Evolutionary conservation across 2,888 invertebrate species (phyloP), one percentile per base, ranked within the genome.

Genomic region (Pseudococcus viburni): DNA sequence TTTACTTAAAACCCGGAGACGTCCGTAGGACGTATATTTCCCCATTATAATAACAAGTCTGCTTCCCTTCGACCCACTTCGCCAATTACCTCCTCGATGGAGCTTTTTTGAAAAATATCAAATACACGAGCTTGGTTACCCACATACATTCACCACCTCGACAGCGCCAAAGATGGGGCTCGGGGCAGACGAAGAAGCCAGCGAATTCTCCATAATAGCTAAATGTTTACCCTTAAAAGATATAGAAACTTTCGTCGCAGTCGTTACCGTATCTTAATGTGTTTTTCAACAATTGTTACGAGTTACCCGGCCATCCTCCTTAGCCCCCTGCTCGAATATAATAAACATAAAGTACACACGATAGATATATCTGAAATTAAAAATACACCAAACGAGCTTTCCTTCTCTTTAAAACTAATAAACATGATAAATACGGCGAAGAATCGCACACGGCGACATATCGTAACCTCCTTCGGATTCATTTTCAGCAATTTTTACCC

Each of bases 341-440:
- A 86, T 86, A 86, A 86, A 86, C 86, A 86, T 86, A 86, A 86
- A 86, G 86, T 46, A 73, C 59, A 85, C 86, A 12, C 8, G 46
- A 86, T 73, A 86, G 86, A 86, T 86, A 73, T 73, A 86, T 86
- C 86, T 86, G 86, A 86, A 86, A 86, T 86, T 86, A 86, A 86
- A 86, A 86, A 86, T 86, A 64, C 59, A 59, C 80, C 46, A 39
- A 85, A 85, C 85, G 85, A 86, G 33, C 86, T 85, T 59, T 84
- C 12, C 19, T 15, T 22, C 84, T 19, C 85, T n/a, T 86, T 86
- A 17, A 46, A 39, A 26, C 86, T 86, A 86, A 86, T 86, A 86
- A 86, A 86, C 68, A 46, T 86, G 86, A 86, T 86, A 86, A 86
- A 86, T 86, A 46, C 68, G 22, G 8, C 59, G 19, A 55, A 64